phyloP scores from a whole-genome alignment of 2,113 vertebrate species.

The Salvelinus fontinalis region DNA sequence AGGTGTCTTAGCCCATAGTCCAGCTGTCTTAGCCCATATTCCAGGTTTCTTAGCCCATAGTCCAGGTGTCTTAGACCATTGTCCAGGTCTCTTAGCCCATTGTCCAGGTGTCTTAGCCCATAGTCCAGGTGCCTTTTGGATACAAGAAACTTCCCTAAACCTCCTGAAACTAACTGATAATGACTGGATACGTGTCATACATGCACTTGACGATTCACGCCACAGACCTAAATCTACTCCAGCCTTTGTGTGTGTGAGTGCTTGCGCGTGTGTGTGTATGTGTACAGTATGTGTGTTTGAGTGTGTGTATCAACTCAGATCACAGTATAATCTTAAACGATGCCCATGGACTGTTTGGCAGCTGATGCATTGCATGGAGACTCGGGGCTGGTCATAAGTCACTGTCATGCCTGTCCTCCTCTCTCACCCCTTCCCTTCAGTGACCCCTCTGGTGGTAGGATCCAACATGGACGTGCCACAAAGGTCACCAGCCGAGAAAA shows the following conservation, averaged over 20 bases:
- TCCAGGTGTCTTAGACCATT: too few relatives aligned
- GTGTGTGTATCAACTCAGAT: neutral
- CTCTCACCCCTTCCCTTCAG: neutral
- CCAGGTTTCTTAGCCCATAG: too few relatives aligned
- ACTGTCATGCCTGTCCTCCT: too few relatives aligned
- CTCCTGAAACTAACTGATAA: too few relatives aligned
- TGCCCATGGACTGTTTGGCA: neutral
- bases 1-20: too few relatives aligned
- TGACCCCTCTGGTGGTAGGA: constrained; percentile 12
- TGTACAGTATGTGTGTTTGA: neutral
- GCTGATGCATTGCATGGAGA: neutral
- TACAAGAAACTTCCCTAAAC: neutral
- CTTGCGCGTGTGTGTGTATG: too few relatives aligned
- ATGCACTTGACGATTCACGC: neutral
- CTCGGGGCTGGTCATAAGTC: constrained; percentile 5
- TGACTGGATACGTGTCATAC: too few relatives aligned
- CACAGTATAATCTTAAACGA: neutral
- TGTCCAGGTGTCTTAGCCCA: too few relatives aligned
- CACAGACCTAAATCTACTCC: neutral
- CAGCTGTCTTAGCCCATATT: too few relatives aligned
- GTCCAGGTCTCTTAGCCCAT: too few relatives aligned
- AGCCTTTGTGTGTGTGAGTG: neutral
- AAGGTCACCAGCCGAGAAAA: constrained; percentile 21
- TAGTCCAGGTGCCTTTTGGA: too few relatives aligned
- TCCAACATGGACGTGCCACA: constrained; percentile 7